Conservation (phyloP, 2,113 vertebrate genomes). For the Microcebus tavaratra region DNA sequence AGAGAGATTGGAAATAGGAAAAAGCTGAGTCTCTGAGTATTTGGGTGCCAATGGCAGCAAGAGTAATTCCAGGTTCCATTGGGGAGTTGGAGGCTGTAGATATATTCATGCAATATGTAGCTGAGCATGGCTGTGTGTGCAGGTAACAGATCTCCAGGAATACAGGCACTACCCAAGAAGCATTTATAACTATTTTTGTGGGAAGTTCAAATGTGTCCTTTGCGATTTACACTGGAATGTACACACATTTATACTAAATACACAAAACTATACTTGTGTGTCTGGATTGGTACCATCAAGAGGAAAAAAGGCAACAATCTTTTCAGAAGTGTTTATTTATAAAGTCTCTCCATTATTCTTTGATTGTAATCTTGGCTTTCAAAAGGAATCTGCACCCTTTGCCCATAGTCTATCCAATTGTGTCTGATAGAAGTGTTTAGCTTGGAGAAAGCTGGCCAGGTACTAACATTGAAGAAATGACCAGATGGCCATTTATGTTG, state of each 20-base stretch:
- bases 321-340: background rate
- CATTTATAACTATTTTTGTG: background rate
- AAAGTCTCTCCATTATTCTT: background rate
- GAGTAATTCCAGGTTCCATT: background rate
- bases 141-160: background rate
- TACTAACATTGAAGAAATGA: slow-evolving; percentile 15
- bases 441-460: background rate
- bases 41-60: background rate
- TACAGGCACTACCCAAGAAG: background rate
- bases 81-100: background rate
- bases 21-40: background rate
- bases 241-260: background rate
- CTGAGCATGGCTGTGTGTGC: background rate
- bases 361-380: background rate
- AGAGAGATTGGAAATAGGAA: background rate
- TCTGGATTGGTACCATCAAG: background rate
- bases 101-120: background rate
- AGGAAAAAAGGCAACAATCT: background rate
- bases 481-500: background rate
- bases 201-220: background rate
- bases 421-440: background rate
- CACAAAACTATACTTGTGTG: background rate
- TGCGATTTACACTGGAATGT: background rate
- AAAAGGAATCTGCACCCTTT: background rate
- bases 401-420: background rate